Evolutionary conservation across 2,797 vertebrate species (phyloP).

Genomic region (Tinamus major): DNA sequence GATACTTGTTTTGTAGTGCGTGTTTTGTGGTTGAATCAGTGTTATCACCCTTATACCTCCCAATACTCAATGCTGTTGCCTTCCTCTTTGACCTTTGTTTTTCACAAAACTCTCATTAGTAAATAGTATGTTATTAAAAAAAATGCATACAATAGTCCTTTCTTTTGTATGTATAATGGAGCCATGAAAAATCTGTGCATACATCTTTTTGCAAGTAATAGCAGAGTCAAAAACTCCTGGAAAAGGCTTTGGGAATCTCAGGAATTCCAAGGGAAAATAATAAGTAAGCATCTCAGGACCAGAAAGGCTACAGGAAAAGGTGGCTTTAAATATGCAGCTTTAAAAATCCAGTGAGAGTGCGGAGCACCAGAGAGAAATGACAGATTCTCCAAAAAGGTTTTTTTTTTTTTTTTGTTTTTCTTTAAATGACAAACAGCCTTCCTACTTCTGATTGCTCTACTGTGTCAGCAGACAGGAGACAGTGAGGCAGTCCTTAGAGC

Average conservation of each 20-base stretch:
- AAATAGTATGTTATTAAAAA: neutral
- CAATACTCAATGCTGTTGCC: neutral
- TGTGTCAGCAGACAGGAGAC: conserved; percentile 33
- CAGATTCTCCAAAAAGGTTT: neutral
- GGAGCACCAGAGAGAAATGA: conserved; percentile 1
- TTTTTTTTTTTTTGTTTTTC: neutral
- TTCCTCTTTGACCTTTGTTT: neutral
- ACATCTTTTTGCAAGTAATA: neutral
- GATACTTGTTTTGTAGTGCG: neutral
- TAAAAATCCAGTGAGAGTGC: neutral
- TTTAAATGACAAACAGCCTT: neutral
- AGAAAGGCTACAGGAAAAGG: neutral
- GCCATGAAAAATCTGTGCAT: neutral
- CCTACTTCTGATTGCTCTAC: conserved; percentile 54
- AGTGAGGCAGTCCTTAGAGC: conserved; percentile 46
- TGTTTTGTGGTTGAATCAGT: neutral
- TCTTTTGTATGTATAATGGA: neutral
- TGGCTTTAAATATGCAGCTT: neutral
- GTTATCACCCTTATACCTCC: neutral
- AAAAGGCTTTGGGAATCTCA: neutral
- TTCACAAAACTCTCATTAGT: neutral
- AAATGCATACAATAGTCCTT: neutral
- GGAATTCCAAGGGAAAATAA: neutral
- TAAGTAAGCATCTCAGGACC: neutral
- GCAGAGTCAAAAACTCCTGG: neutral